Base-by-base conservation (phyloP, 1,140 invertebrate species). In the Drosophila arizonae region DNA sequence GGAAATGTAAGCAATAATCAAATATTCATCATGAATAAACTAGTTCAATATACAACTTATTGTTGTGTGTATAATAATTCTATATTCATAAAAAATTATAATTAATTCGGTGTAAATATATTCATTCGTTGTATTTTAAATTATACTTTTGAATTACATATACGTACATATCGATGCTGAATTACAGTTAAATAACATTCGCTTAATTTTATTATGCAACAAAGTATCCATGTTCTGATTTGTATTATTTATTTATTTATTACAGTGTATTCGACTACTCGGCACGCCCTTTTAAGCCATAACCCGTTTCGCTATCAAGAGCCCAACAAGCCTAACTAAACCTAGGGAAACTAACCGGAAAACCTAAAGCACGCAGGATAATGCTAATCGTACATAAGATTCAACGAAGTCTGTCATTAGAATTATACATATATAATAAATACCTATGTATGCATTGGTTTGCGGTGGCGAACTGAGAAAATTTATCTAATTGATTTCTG, bases 61-160 rank as follows among this genome's bases (percentile, higher is more conserved):
- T 81, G 76, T 74, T 81, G 60, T 75, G 58, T 75, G 58, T 75
- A 74, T 80, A 80, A 77, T 80, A 73, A 80, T 46, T 74, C 66
- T 85, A 77, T 88, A 82, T 77, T 79, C 68, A 78, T 87, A 88
- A 82, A 76, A 87, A 82, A 74, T 82, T 79, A 88, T 67, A 82
- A 87, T 69, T 81, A 87, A 72, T 72, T 86, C 71, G 70, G 81
- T 86, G 81, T 86, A 86, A 86, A 86, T 86, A 88, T 87, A 87
- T 88, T 88, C 81, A 88, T 87, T 88, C 84, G 84, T 88, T 88
- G 84, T 88, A 88, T 88, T 79, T 84, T 80, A 88, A 88, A 88
- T 88, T 71, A 88, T 88, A 79, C 81, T 67, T 66, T 66, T 67
- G 60, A 81, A 85, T 72, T 57, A 68, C 45, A 74, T 67, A 54